A percentile compares a stretch with the other conserved stretches of the same genome.
phyloP scores from a whole-genome alignment of 2,113 vertebrate species.

The Benitochromis conjunctus region DNA sequence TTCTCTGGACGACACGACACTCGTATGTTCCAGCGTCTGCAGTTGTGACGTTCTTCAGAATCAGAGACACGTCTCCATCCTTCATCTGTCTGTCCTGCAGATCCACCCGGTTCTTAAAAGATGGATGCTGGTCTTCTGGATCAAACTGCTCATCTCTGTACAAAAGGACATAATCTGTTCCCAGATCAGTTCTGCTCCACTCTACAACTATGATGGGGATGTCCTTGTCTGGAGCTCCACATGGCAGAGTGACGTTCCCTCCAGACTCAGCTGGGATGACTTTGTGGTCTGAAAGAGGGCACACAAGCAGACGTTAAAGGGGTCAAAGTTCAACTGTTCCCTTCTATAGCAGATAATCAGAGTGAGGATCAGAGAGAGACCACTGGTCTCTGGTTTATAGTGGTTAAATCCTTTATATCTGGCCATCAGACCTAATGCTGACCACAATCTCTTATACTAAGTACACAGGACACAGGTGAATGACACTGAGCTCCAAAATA shows the following conservation, averaged over 20 bases:
- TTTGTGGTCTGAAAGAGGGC: not conserved
- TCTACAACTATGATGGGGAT: not conserved
- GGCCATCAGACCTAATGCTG: not conserved
- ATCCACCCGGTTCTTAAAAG: not conserved
- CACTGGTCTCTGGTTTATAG: not conserved
- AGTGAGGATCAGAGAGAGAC: not conserved
- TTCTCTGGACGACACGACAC: fast-evolving
- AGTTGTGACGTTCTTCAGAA: fast-evolving
- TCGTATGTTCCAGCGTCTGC: not conserved
- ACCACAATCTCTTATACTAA: fast-evolving
- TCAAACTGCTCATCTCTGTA: not conserved
- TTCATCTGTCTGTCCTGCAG: not conserved
- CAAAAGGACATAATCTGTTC: not conserved
- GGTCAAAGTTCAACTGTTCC: not conserved
- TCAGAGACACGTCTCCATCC: not conserved
- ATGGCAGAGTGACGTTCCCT: not conserved
- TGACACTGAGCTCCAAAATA: not conserved
- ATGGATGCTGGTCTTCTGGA: fast-evolving
- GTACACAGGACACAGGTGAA: not conserved
- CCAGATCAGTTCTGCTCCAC: not conserved
- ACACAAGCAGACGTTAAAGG: fast-evolving
- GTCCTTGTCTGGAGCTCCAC: not conserved
- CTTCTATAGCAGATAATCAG: not conserved
- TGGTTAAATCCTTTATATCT: not conserved
- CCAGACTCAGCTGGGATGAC: not conserved